Evolutionary conservation across 1,140 invertebrate species (phyloP).

Genomic region (Cyrtorhinus lividipennis): DNA sequence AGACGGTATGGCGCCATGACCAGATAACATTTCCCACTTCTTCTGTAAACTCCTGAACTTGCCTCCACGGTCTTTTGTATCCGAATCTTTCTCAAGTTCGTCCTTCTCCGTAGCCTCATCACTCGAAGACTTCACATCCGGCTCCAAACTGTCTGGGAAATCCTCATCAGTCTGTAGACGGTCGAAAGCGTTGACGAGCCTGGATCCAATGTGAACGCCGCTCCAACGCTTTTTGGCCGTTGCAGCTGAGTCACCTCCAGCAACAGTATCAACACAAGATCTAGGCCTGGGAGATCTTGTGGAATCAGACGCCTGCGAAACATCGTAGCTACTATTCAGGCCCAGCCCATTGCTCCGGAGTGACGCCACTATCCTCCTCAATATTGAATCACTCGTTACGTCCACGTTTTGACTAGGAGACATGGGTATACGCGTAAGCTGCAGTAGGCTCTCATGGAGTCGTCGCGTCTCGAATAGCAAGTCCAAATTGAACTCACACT

Average conservation of each 20-base stretch:
- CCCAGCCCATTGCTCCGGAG: neutral
- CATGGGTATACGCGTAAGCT: slow-evolving; percentile 31
- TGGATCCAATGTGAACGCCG: slow-evolving; percentile 49
- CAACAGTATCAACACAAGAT: slow-evolving; percentile 46
- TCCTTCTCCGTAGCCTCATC: slow-evolving; percentile 10
- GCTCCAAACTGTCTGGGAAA: slow-evolving; percentile 32
- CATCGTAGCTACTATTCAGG: slow-evolving; percentile 1
- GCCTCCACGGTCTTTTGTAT: slow-evolving; percentile 29
- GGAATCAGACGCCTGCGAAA: slow-evolving; percentile 2
- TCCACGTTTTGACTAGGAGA: slow-evolving; percentile 15
- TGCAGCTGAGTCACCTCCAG: slow-evolving; percentile 38
- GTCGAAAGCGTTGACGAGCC: slow-evolving; percentile 54
- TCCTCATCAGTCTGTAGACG: slow-evolving; percentile 49
- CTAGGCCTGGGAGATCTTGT: slow-evolving; percentile 35
- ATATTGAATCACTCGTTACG: slow-evolving; percentile 15
- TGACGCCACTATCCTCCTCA: slow-evolving; percentile 18
- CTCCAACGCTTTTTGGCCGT: slow-evolving; percentile 55
- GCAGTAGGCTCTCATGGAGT: slow-evolving; percentile 57
- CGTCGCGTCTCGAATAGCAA: slow-evolving; percentile 63
- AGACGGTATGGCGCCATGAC: slow-evolving; percentile 10
- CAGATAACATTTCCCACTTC: slow-evolving; percentile 64
- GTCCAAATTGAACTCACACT: slow-evolving; percentile 64
- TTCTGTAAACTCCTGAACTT: slow-evolving; percentile 64
- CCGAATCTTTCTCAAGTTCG: slow-evolving; percentile 24
- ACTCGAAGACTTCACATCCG: slow-evolving; percentile 2